A percentile compares a stretch with the other conserved stretches of the same genome.
phyloP scores from a whole-genome alignment of 2,797 vertebrate genomes.

The Gephyroberyx darwinii region DNA sequence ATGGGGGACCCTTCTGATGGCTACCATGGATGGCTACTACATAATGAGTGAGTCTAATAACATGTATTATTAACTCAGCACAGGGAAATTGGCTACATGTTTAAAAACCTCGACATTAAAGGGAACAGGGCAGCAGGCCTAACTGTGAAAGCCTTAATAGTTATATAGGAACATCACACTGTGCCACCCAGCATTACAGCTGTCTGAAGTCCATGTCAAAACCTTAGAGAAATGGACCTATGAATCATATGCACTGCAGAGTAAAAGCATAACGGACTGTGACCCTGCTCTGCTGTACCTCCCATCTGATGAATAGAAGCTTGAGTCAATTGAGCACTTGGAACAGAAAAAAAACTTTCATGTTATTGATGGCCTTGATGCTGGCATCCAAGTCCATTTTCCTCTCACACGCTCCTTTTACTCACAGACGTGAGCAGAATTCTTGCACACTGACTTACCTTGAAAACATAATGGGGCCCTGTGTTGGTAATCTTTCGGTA shows the following conservation, averaged over 20 bases:
- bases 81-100: constrained; percentile 20
- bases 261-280: constrained; percentile 49
- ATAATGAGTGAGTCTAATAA: not conserved
- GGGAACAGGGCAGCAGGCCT: constrained; percentile 18
- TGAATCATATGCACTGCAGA: constrained; percentile 50
- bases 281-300: constrained; percentile 45
- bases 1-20: too few relatives aligned
- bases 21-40: not conserved
- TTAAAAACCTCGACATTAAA: constrained; percentile 39
- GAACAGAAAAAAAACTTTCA: constrained; percentile 37
- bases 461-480: constrained; percentile 11
- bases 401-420: not conserved
- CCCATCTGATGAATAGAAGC: constrained; percentile 47
- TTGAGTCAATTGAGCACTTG: constrained; percentile 13
- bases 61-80: not conserved
- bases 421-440: not conserved
- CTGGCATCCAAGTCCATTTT: constrained; percentile 21
- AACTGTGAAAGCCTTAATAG: constrained; percentile 41
- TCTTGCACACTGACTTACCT: not conserved
- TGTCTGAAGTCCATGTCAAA: constrained; percentile 39
- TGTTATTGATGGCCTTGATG: constrained; percentile 38
- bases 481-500: constrained; percentile 1
- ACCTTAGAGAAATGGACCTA: constrained; percentile 46
- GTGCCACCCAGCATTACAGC: constrained; percentile 36
- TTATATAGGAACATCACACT: constrained; percentile 40